Evolutionary conservation across 2,888 invertebrate genomes (phyloP).

Genomic region (Brachylomia viminalis): DNA sequence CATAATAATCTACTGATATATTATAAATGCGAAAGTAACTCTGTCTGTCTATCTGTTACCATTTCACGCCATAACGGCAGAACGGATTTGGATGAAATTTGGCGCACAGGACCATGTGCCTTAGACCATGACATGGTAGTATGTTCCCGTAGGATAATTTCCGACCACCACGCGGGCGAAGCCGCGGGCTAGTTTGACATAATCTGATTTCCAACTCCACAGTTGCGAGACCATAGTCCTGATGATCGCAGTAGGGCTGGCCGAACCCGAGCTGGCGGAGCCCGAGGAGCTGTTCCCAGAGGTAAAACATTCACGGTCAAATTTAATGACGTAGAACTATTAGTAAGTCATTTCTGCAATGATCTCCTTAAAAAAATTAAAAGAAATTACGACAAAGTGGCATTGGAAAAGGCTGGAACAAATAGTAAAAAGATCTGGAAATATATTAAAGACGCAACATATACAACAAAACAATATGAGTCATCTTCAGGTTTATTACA

Average conservation of each 20-base stretch:
- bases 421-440: no score
- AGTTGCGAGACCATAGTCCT: slow-evolving; percentile 93
- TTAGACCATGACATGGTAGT: not conserved
- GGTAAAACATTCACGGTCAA: no score
- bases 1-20: no score
- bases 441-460: no score
- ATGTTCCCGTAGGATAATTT: not conserved
- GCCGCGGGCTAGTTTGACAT: not conserved
- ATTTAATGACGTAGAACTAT: no score
- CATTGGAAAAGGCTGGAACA: no score
- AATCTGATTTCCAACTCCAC: slow-evolving; percentile 41
- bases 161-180: not conserved
- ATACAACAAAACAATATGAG: no score
- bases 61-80: not conserved
- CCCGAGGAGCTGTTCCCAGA: slow-evolving; percentile 91
- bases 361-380: no score
- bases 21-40: not conserved
- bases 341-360: no score
- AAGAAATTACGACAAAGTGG: no score
- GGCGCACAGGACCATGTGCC: not conserved
- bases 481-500: no score
- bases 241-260: slow-evolving; percentile 92
- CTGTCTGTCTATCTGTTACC: not conserved
- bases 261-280: slow-evolving; percentile 92
- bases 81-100: not conserved